Conservation (phyloP, 2,888 invertebrate species). For the Timandra comae region DNA sequence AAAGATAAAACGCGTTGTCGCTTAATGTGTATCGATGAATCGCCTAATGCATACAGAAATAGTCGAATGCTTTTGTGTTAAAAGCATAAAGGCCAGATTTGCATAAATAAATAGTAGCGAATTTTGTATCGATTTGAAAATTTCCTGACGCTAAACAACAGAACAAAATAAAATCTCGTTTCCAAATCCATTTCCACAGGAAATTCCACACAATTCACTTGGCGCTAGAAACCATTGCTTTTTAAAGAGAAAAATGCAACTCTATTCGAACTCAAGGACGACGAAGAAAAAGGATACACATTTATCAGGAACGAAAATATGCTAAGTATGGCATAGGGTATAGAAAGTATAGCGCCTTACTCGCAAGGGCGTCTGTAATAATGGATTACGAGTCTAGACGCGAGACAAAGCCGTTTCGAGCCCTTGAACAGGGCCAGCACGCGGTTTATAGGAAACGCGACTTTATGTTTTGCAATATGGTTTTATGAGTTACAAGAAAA, state of each 20-base stretch:
- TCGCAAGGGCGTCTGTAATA: slow-evolving; percentile 58
- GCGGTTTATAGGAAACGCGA: slow-evolving; percentile 20
- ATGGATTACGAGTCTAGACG: slow-evolving; percentile 72
- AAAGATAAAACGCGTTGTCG: slow-evolving; percentile 34
- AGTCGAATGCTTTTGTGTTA: no score
- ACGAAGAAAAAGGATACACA: slow-evolving; percentile 59
- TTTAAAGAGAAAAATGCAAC: slow-evolving; percentile 57
- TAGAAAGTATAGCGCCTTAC: slow-evolving; percentile 51
- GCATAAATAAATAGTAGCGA: neutral
- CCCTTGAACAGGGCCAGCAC: slow-evolving; percentile 33
- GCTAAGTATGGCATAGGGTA: slow-evolving; percentile 52
- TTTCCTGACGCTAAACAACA: no score
- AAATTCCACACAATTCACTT: slow-evolving; percentile 5
- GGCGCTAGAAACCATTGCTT: slow-evolving; percentile 17
- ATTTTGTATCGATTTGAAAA: slow-evolving; percentile 6
- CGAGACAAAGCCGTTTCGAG: slow-evolving; percentile 65
- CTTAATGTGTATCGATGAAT: no score
- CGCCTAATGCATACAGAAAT: no score
- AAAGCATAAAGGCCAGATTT: no score
- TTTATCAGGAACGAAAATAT: slow-evolving; percentile 67
- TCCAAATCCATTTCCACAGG: slow-evolving; percentile 1
- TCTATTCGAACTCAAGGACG: slow-evolving; percentile 50
- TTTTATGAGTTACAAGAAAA: no score
- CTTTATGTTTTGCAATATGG: no score
- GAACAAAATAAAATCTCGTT: no score